These are phyloP conservation scores for Chymomyza costata DNA, from an alignment of 1,140 invertebrate species.

Conservation along the genomic window DNA sequence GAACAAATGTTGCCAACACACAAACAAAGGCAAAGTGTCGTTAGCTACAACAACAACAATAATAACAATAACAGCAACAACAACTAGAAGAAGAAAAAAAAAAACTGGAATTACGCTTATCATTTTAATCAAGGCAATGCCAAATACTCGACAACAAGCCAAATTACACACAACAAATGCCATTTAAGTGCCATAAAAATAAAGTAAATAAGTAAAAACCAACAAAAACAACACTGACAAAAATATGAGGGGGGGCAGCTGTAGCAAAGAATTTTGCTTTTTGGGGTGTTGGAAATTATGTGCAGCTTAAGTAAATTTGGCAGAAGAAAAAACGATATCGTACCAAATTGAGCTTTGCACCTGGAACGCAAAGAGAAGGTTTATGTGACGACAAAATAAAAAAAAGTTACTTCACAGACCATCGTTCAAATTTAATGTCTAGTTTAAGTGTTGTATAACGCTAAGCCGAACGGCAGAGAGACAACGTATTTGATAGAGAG, in stretches of 20 bases:
- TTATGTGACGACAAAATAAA: conserved; percentile 5
- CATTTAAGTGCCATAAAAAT: conserved; percentile 65
- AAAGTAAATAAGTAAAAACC: conserved; percentile 68
- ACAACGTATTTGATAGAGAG: neutral
- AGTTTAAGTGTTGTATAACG: conserved; percentile 73
- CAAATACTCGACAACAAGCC: conserved; percentile 38
- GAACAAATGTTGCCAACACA: too few relatives aligned
- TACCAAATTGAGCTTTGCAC: conserved; percentile 29
- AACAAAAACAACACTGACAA: too few relatives aligned
- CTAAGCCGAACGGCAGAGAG: conserved; percentile 14
- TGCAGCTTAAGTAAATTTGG: conserved; percentile 60
- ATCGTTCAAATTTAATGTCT: conserved; percentile 73
- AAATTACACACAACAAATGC: conserved; percentile 54
- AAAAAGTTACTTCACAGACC: conserved; percentile 63
- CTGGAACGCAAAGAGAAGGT: conserved; percentile 23
- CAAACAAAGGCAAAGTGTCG: neutral
- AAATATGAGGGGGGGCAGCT: too few relatives aligned
- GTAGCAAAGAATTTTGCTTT: conserved; percentile 2
- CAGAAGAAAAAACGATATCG: conserved; percentile 27
- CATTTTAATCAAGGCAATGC: conserved; percentile 39
- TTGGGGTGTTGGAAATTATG: conserved; percentile 44
- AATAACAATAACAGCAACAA: conserved; percentile 18
- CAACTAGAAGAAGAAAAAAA: conserved; percentile 10
- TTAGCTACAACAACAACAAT: neutral
- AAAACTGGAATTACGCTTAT: conserved; percentile 57